Evolutionary conservation across 2,888 invertebrate species (phyloP), one percentile per base, ranked within the genome.

Genomic region (Pycnomerus fuliginosus): DNA sequence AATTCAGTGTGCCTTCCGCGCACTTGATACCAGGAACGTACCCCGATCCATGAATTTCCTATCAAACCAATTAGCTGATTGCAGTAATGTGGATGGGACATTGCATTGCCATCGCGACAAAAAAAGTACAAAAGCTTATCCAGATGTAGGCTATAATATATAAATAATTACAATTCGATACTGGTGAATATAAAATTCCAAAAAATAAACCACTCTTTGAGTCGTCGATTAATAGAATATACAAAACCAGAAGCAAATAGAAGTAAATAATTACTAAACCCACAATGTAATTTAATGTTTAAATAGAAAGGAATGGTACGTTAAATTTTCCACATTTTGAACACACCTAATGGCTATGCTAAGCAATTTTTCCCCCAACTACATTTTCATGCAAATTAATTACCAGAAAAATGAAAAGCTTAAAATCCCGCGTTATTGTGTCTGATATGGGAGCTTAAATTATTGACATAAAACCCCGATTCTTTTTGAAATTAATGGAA

Each of bases 321-420:
- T 40, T 39, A 29, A 42, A 38, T 47, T 42, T 31, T 23, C 34
- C 33, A 38, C 42, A 34, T 42, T 42, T 41, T 36, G 28, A 46
- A 46, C 46, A 41, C 22, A 41, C 8, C 41, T 47, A 47, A 47
- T 38, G 38, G 42, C 20, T 42, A 42, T 47, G 47, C 43, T 47
- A 47, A 47, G 23, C 27, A 46, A 43, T 38, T 47, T 47, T 46
- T 46, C 30, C 30, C 16, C 22, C 42, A 39, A 43, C 38, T 43
- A 35, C 51, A 52, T 55, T 55, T 53, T 53, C 50, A 53, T 52
- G 50, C 56, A 56, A 50, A 47, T 54, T 60, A 58, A 57, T 57
- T 58, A 48, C 48, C 35, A 31, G 39, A 48, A 48, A 34, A 44
- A 43, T 43, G 39, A 40, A 35, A 44, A 20, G 36, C 36, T 43